Percentiles rank a stretch among this genome's conserved stretches.
phyloP scores from a whole-genome alignment of 1,140 invertebrate species.

The Alviniconcha marisindica region DNA sequence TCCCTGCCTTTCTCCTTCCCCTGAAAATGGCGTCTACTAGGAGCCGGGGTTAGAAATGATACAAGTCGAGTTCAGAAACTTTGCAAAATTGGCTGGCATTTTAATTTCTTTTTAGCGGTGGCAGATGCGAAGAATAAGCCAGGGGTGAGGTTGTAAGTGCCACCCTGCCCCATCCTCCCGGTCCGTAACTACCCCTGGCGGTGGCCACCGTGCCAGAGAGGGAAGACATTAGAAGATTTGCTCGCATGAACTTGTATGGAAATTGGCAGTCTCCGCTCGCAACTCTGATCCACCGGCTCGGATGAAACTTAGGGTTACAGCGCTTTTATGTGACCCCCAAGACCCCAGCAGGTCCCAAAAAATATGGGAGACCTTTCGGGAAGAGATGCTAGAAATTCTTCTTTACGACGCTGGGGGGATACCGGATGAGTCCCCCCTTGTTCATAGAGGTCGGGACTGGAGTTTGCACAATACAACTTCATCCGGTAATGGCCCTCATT shows the following conservation, averaged over 20 bases:
- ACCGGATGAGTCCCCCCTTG: conserved; percentile 5
- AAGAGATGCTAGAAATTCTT: neutral
- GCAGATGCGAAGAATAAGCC: conserved; percentile 40
- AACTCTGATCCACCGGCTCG: neutral
- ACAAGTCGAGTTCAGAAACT: conserved; percentile 37
- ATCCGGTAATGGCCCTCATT: conserved; percentile 38
- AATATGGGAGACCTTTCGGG: conserved; percentile 21
- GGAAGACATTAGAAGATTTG: conserved; percentile 41
- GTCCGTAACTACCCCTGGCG: conserved; percentile 28
- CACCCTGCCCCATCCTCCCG: neutral
- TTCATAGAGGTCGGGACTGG: neutral
- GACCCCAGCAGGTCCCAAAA: conserved; percentile 25
- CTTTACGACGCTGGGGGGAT: conserved; percentile 30
- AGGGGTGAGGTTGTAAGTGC: conserved; percentile 7
- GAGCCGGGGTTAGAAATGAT: conserved; percentile 31
- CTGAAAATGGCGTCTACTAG: neutral
- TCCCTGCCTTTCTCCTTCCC: neutral
- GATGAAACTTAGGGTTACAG: conserved; percentile 39
- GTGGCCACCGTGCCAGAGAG: neutral
- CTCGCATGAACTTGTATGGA: conserved; percentile 44
- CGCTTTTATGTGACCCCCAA: conserved; percentile 37
- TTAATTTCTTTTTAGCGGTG: conserved; percentile 39
- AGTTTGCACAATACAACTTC: conserved; percentile 23
- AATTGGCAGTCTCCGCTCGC: conserved; percentile 31
- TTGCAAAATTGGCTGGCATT: conserved; percentile 41